A percentile compares a stretch with the other conserved stretches of the same genome.
Conservation (phyloP, 2,888 invertebrate species). For the Cataglyphis cursor region DNA sequence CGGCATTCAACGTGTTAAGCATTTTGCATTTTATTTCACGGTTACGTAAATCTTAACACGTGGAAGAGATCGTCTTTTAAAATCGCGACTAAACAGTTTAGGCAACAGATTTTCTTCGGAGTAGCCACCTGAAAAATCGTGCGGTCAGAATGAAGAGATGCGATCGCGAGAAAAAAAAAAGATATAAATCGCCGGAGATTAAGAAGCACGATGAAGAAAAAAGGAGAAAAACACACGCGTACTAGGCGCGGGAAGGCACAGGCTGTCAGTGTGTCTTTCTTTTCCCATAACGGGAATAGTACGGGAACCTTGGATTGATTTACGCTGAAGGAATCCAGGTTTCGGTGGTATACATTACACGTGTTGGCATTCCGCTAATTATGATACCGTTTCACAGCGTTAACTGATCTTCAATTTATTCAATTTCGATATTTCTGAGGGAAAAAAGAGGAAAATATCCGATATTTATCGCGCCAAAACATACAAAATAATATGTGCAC, state of each 20-base stretch:
- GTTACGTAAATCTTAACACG: not conserved
- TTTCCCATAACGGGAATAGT: constrained; percentile 70
- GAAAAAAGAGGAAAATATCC: not conserved
- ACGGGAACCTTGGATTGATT: constrained; percentile 66
- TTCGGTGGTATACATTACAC: constrained; percentile 14
- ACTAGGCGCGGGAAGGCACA: constrained; percentile 61
- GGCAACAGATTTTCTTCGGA: constrained; percentile 6
- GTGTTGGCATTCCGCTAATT: constrained; percentile 10
- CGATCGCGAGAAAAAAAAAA: constrained; percentile 21
- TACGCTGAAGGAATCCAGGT: constrained; percentile 57
- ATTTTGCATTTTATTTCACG: not conserved
- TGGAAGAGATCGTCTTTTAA: not conserved
- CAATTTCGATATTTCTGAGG: not conserved
- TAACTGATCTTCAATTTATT: not conserved
- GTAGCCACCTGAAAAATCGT: constrained; percentile 24
- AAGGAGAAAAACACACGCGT: constrained; percentile 62
- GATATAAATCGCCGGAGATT: constrained; percentile 57
- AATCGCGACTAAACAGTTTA: not conserved
- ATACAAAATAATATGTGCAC: not conserved
- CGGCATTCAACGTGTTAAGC: too few species aligned
- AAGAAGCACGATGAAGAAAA: constrained; percentile 52
- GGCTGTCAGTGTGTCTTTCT: constrained; percentile 66
- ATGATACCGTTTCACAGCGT: not conserved
- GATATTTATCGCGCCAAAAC: not conserved
- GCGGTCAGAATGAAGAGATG: constrained; percentile 28